Evolutionary conservation across 2,888 invertebrate species (phyloP), one percentile per base, ranked within the genome.

Genomic region (Spodoptera littoralis): DNA sequence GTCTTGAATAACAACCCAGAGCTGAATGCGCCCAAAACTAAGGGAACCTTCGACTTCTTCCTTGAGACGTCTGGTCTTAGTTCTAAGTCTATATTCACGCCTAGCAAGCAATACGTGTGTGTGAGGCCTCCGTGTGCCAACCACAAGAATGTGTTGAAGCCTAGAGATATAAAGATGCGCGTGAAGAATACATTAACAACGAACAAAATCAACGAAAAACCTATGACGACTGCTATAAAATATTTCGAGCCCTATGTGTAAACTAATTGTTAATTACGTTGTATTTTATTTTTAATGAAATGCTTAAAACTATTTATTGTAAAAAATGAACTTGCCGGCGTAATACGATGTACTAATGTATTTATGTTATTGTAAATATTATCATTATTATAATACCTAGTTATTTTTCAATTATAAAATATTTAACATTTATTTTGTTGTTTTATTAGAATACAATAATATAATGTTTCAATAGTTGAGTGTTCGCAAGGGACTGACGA

Each of bases 31-130:
- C 86, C 90, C 55, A 94, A 93, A 80, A 93, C 89, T 80, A 95
- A 85, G 86, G 92, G 93, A 43, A 88, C 95, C 22, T 97, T 97
- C 81, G 97, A 97, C 88, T 96, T 96, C 86, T 97, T 97, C 85
- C 91, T 97, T 55, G 97, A 97, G 88, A 96, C 96, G 22, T 97
- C 97, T 57, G 97, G 97, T 59, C 95, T 97, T 67, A 97, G 97
- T 90, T 97, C 97, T 73, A 97, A 97, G 90, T 97, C 97, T 49
- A 96, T 97, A 81, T 94, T 96, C 79, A 96, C 96, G 11, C 90
- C 92, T 41, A 90, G 75, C 73, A 93, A 89, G 76, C 85, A 85
- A 72, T 91, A 89, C 68, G 72, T 92, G 18, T 90, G 90, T 48
- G 73, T 92, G 77, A 88, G 97, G 76, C 95, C 97, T 60, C 95